Percentiles rank a stretch among this genome's conserved stretches.
These are phyloP conservation scores for Gavialis gangeticus DNA, from an alignment of 2,113 vertebrate genomes.

Conservation along the genomic window DNA sequence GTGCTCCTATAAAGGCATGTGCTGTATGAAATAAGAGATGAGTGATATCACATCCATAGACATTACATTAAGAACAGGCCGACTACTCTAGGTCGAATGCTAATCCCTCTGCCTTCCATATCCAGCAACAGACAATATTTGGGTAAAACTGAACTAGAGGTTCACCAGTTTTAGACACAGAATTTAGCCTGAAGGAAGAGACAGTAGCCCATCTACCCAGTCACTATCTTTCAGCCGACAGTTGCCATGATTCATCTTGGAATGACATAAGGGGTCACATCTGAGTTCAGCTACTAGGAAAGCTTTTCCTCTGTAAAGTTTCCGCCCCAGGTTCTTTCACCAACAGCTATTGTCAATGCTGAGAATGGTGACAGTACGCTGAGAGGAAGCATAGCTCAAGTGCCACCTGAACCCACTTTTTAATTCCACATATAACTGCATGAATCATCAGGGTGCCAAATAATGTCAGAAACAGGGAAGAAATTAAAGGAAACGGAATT, in stretches of 20 bases:
- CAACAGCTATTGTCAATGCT: constrained; percentile 45
- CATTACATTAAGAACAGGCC: neutral
- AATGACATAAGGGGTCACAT: constrained; percentile 55
- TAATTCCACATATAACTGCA: neutral
- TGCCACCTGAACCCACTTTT: neutral
- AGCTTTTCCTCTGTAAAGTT: constrained; percentile 8
- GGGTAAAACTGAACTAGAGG: neutral
- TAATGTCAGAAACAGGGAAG: neutral
- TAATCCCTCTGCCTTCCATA: neutral
- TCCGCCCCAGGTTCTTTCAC: constrained; percentile 33
- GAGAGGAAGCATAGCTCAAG: neutral
- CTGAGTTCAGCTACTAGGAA: constrained; percentile 63
- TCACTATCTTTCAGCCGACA: neutral
- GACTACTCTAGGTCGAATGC: neutral
- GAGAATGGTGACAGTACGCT: neutral
- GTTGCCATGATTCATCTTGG: constrained; percentile 65
- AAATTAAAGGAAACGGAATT: neutral
- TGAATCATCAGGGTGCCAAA: neutral
- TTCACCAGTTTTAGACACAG: neutral
- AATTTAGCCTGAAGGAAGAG: neutral
- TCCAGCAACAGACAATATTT: neutral
- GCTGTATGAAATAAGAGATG: too few species aligned
- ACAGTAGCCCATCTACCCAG: neutral
- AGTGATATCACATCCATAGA: neutral
- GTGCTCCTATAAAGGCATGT: too few species aligned